These are phyloP conservation scores for Pagetopsis macropterus DNA, from an alignment of 2,797 vertebrate species.

Conservation along the genomic window DNA sequence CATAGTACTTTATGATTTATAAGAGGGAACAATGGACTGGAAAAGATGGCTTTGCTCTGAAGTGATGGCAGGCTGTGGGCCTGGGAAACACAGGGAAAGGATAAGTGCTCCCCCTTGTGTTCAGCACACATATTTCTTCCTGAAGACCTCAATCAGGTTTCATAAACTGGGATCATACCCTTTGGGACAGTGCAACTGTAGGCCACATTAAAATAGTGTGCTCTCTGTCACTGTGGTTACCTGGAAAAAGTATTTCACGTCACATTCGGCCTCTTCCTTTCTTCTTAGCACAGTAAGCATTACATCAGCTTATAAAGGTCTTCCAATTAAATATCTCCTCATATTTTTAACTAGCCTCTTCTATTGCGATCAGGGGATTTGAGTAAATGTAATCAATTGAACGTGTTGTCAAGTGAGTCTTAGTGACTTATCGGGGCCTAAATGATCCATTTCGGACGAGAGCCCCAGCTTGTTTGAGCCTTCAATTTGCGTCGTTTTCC, in stretches of 20 bases:
- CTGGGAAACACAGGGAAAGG: constrained; percentile 74
- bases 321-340: constrained; percentile 51
- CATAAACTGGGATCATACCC: constrained; percentile 26
- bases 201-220: constrained; percentile 41
- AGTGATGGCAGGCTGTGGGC: constrained; percentile 49
- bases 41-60: constrained; percentile 70
- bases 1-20: constrained; percentile 74
- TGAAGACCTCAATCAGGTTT: constrained; percentile 25
- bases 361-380: constrained; percentile 51
- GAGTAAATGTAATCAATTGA: constrained; percentile 63
- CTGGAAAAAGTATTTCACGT: constrained; percentile 35
- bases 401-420: constrained; percentile 53
- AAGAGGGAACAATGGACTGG: constrained; percentile 77
- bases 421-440: constrained; percentile 42
- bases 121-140: constrained; percentile 40
- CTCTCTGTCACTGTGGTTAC: constrained; percentile 43
- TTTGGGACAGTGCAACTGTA: constrained; percentile 30
- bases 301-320: constrained; percentile 27
- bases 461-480: constrained; percentile 49
- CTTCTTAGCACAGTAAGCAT: constrained; percentile 11
- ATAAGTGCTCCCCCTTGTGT: constrained; percentile 88
- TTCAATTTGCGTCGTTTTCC: constrained; percentile 63
- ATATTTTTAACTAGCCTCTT: constrained; percentile 57
- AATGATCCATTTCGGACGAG: constrained; percentile 58
- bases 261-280: constrained; percentile 6